These are phyloP conservation scores for Rhopalosiphum maidis DNA, from an alignment of 1,140 invertebrate genomes.

Conservation along the genomic window DNA sequence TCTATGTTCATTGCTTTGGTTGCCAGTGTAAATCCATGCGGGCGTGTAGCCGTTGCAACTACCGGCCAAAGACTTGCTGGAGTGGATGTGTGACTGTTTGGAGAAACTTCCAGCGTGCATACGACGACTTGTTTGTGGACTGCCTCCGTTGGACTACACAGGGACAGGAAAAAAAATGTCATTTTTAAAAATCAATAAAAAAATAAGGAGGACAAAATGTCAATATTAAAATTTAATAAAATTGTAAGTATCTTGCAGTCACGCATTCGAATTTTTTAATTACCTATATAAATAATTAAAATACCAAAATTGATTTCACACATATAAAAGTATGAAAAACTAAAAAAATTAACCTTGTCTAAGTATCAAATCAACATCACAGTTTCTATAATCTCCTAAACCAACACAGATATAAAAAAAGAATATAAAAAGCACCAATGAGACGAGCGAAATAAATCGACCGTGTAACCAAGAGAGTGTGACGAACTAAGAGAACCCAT, in stretches of 20 bases:
- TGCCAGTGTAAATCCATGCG: slow-evolving; percentile 30
- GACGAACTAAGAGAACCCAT: not conserved
- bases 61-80: slow-evolving; percentile 19
- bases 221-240: not conserved
- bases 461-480: not conserved
- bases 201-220: not conserved
- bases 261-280: not conserved
- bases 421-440: not conserved
- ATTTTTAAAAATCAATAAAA: not conserved
- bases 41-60: slow-evolving; percentile 48
- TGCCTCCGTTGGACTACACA: slow-evolving; percentile 37
- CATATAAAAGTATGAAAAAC: not conserved
- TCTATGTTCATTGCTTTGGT: slow-evolving; percentile 51
- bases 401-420: not conserved
- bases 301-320: not conserved
- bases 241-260: not conserved
- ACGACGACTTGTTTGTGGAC: slow-evolving; percentile 56
- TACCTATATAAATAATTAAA: not conserved
- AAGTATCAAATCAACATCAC: not conserved
- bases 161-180: not conserved
- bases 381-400: too few relatives aligned
- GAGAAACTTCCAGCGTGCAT: slow-evolving; percentile 54
- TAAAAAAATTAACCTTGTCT: not conserved
- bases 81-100: slow-evolving; percentile 32
- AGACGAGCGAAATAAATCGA: not conserved